Percentiles rank a stretch among this genome's conserved stretches.
Conservation (phyloP, 2,113 vertebrate species). For the Phrynosoma blainvillii region DNA sequence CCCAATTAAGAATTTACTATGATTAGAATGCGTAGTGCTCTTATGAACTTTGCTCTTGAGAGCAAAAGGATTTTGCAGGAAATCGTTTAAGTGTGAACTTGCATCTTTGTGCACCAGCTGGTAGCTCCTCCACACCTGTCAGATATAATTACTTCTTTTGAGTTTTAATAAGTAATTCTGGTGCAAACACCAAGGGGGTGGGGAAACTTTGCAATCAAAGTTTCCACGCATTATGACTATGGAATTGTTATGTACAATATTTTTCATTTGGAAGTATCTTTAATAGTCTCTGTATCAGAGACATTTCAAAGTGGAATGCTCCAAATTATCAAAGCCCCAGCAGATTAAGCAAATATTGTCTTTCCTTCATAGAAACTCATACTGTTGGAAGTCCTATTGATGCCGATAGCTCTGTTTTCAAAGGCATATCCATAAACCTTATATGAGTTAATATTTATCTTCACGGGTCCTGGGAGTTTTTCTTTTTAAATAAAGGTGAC, state of each 20-base stretch:
- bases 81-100: not conserved
- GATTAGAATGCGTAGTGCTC: not conserved
- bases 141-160: conserved; percentile 3
- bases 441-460: conserved; percentile 15
- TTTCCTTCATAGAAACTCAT: not conserved
- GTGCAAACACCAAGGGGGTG: not conserved
- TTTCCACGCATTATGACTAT: not conserved
- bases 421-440: not conserved
- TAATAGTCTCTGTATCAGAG: not conserved
- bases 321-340: not conserved
- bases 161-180: not conserved
- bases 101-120: not conserved
- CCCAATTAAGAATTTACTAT: not conserved
- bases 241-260: not conserved
- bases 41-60: not conserved
- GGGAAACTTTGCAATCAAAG: not conserved
- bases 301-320: not conserved
- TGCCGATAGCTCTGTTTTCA: not conserved
- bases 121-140: not conserved
- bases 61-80: not conserved
- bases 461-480: not conserved
- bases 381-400: not conserved
- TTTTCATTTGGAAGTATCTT: not conserved
- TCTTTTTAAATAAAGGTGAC: not conserved
- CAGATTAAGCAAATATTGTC: conserved; percentile 21